These are phyloP conservation scores for Apis mellifera DNA, from an alignment of 1,140 invertebrate species.

Conservation along the genomic window DNA sequence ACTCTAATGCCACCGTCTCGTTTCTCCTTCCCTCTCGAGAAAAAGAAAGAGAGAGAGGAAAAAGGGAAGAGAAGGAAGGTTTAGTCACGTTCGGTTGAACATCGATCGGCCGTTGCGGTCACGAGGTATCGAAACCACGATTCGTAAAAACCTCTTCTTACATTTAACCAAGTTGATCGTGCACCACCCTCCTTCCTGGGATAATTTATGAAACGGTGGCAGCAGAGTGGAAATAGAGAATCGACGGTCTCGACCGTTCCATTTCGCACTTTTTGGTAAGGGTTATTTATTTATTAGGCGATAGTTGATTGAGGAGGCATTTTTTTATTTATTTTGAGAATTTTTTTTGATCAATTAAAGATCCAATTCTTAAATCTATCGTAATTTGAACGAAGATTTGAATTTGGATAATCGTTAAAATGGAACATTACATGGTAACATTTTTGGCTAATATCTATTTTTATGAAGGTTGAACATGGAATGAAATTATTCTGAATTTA, in stretches of 20 bases:
- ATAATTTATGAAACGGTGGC: not conserved
- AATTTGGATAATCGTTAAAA: too few species aligned
- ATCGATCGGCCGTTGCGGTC: slow-evolving; percentile 70
- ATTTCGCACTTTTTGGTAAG: too few species aligned
- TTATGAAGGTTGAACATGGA: too few species aligned
- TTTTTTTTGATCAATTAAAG: too few species aligned
- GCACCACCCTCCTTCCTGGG: not conserved
- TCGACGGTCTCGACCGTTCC: not conserved
- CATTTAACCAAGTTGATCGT: not conserved
- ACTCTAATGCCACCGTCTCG: slow-evolving; percentile 68
- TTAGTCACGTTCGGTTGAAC: slow-evolving; percentile 75
- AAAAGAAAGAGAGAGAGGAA: not conserved
- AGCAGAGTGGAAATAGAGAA: not conserved
- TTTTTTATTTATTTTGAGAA: too few species aligned
- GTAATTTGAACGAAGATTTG: too few species aligned
- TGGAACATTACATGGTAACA: too few species aligned
- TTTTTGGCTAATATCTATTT: too few species aligned
- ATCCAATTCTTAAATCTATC: too few species aligned
- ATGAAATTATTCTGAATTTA: too few species aligned
- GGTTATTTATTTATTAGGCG: too few species aligned
- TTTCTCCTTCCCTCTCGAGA: slow-evolving; percentile 58
- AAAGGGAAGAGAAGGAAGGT: slow-evolving; percentile 66
- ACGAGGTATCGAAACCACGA: slow-evolving; percentile 46
- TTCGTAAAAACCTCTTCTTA: slow-evolving; percentile 23
- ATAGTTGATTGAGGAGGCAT: too few species aligned